Percentiles rank a stretch among this genome's conserved stretches.
Evolutionary conservation across 1,140 invertebrate genomes (phyloP).

Genomic region (Drosophila suzukii): DNA sequence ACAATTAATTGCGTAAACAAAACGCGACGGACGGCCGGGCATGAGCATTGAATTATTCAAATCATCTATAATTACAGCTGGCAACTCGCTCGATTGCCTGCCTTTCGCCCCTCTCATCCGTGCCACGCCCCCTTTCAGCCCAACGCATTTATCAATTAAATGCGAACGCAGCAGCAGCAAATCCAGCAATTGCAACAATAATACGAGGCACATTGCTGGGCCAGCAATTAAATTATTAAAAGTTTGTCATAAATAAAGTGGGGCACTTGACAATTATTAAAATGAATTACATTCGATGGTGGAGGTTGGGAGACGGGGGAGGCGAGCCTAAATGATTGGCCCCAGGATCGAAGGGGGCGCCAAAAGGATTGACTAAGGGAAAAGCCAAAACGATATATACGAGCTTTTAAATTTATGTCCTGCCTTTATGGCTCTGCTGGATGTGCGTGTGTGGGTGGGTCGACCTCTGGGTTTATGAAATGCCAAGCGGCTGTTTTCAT

Average conservation of each 20-base stretch:
- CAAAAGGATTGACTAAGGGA: slow-evolving; percentile 28
- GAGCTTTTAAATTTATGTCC: slow-evolving; percentile 73
- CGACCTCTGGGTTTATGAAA: slow-evolving; percentile 59
- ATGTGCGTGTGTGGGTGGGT: slow-evolving; percentile 1
- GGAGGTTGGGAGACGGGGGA: background rate
- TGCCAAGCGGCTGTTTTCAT: slow-evolving; percentile 68
- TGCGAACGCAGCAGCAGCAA: slow-evolving; percentile 67
- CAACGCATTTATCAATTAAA: slow-evolving; percentile 78
- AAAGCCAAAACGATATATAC: slow-evolving; percentile 60
- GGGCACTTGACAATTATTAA: slow-evolving; percentile 78
- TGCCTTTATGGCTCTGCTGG: slow-evolving; percentile 46
- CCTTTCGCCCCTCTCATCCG: background rate
- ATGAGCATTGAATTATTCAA: slow-evolving; percentile 77
- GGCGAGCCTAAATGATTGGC: slow-evolving; percentile 30
- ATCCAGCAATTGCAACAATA: slow-evolving; percentile 73
- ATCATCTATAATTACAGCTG: slow-evolving; percentile 78
- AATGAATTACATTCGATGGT: slow-evolving; percentile 68
- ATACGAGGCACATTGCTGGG: slow-evolving; percentile 31
- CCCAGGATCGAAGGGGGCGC: slow-evolving; percentile 17
- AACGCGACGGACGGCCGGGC: slow-evolving; percentile 53
- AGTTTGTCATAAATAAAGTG: slow-evolving; percentile 79
- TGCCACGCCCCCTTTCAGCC: slow-evolving; percentile 2
- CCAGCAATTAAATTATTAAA: slow-evolving; percentile 78
- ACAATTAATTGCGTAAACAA: slow-evolving; percentile 80
- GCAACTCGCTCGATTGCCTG: slow-evolving; percentile 36